Percentiles rank a stretch among this genome's conserved stretches.
phyloP scores from a whole-genome alignment of 2,888 invertebrate species.

The Cephus rjabovi region DNA sequence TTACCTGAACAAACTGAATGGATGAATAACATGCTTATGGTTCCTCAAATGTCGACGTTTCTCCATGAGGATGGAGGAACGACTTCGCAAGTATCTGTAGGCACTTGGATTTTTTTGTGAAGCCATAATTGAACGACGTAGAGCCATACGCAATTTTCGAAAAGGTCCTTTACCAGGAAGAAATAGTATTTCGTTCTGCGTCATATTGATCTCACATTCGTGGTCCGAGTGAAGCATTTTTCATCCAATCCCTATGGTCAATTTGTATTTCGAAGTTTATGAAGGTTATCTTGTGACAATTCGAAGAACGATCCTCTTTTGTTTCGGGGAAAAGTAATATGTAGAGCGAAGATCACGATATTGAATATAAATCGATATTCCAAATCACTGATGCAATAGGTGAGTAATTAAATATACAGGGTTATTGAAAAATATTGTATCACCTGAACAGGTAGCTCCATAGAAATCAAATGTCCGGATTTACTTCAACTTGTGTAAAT shows the following conservation, averaged over 20 bases:
- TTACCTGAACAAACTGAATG: conserved; percentile 60
- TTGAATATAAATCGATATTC: neutral
- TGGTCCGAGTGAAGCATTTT: conserved; percentile 38
- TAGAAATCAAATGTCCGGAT: no score
- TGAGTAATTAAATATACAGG: neutral
- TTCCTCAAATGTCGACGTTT: conserved; percentile 50
- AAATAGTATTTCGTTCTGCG: conserved; percentile 41
- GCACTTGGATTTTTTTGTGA: conserved; percentile 55
- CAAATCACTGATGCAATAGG: neutral
- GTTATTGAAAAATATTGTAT: neutral
- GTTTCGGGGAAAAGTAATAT: neutral
- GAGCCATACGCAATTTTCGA: conserved; percentile 24
- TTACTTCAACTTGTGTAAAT: neutral
- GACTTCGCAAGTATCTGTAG: conserved; percentile 55
- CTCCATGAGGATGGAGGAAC: conserved; percentile 50
- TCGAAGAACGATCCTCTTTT: neutral
- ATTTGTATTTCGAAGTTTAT: neutral
- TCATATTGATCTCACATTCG: conserved; percentile 43
- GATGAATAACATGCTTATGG: conserved; percentile 51
- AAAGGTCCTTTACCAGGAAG: conserved; percentile 39
- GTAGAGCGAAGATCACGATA: neutral
- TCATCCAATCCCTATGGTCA: neutral
- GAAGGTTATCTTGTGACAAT: neutral
- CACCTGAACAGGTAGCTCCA: neutral
- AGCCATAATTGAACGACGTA: conserved; percentile 48